Evolutionary conservation across 2,113 vertebrate genomes (phyloP).

Genomic region (Perca flavescens): DNA sequence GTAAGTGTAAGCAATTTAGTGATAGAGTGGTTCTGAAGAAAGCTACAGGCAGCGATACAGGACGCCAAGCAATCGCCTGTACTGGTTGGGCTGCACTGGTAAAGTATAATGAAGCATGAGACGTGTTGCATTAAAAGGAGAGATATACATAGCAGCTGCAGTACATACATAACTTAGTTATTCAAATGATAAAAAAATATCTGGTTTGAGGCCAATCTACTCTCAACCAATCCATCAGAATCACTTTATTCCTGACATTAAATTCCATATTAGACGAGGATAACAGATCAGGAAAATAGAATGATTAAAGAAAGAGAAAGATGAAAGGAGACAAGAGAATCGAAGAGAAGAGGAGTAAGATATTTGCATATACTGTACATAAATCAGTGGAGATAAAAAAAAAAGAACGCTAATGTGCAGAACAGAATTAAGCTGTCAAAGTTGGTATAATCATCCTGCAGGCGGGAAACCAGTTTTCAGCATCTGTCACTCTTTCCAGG

Average conservation of each 20-base stretch:
- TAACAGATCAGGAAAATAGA: neutral
- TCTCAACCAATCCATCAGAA: neutral
- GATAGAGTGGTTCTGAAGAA: too few species aligned
- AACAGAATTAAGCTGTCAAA: constrained; percentile 7
- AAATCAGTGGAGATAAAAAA: neutral
- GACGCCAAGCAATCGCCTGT: too few species aligned
- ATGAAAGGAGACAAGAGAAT: neutral
- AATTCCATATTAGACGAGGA: neutral
- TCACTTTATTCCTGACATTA: neutral
- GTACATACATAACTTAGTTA: neutral
- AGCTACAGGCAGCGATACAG: too few species aligned
- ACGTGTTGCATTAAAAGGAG: neutral
- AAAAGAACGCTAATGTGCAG: neutral
- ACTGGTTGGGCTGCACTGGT: too few species aligned
- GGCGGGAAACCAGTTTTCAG: too few species aligned
- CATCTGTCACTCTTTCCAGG: too few species aligned
- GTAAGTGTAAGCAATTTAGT: too few species aligned
- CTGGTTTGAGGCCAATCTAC: neutral
- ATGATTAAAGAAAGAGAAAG: neutral
- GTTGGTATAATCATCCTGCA: neutral
- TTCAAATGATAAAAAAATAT: too few species aligned
- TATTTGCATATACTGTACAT: neutral
- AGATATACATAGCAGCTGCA: neutral
- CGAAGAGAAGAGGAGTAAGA: neutral
- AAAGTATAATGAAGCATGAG: too few species aligned